Evolutionary conservation across 2,113 vertebrate species (phyloP).

Genomic region (Lophotis ruficrista): DNA sequence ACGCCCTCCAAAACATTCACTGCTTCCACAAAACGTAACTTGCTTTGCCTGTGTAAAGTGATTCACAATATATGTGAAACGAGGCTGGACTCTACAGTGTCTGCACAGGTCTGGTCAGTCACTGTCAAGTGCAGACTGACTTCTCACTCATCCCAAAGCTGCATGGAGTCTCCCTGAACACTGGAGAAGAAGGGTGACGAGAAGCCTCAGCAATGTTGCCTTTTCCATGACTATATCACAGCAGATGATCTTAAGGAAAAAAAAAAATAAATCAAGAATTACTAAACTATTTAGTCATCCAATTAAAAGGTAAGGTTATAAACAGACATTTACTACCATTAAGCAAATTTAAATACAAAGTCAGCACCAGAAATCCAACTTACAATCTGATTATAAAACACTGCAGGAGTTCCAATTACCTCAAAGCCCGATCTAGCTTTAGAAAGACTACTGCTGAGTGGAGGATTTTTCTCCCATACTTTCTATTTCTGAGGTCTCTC

Average conservation of each 20-base stretch:
- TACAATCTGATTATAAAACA: background rate
- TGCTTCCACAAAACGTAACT: rapidly evolving
- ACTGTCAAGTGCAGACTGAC: background rate
- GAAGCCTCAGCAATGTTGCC: background rate
- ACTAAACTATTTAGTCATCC: background rate
- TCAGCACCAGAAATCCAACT: background rate
- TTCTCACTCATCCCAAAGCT: background rate
- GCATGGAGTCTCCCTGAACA: rapidly evolving
- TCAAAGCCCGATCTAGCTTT: conserved; percentile 7
- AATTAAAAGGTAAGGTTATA: background rate
- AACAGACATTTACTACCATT: background rate
- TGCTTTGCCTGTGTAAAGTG: background rate
- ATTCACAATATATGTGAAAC: rapidly evolving
- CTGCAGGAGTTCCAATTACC: background rate
- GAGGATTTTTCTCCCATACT: conserved; percentile 4
- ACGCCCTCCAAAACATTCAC: rapidly evolving
- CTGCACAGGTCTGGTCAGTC: background rate
- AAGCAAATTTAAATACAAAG: conserved; percentile 15
- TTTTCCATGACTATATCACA: background rate
- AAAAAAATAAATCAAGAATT: background rate
- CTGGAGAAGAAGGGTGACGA: background rate
- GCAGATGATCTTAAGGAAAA: background rate
- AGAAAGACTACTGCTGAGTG: background rate
- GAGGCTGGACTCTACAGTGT: background rate
- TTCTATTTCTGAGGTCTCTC: background rate